Evolutionary conservation across 2,797 vertebrate species (phyloP), one percentile per base, ranked within the genome.

Genomic region (Remorina albescens): DNA sequence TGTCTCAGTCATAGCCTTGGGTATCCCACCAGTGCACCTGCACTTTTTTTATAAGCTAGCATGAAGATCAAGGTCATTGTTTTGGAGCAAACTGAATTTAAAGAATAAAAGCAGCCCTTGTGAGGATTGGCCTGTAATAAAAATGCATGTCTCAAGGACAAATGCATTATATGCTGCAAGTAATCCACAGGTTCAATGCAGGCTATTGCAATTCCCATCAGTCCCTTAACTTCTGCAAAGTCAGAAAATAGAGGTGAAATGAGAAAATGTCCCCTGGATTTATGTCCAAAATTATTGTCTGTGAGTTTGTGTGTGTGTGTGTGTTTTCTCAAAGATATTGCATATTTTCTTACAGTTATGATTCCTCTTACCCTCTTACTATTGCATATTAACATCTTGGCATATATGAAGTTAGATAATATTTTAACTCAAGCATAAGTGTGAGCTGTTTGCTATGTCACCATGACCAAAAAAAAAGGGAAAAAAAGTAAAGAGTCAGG

Each of bases 191-290:
- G 42, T 68, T 84, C 76, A 68, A 13, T 44, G 41, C 71, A 69
- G 49, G 54, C 76, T 75, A 71, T 74, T 88, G 66, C 61, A 74
- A 47, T 81, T 90, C 70, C 76, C 86, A 76, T 86, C 81, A 74
- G 60, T 70, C 74, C 37, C 61, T 53, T 70, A 74, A 78, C 74
- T 84, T 79, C 71, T 75, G 74, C 67, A 86, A 85, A 83, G 71
- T 70, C 2, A 16, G 84, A 80, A 84, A 71, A 75, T 68, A 62
- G 26, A 74, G 76, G 51, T 65, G 72, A 76, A 79, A 74, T 8
- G 47, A 63, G 67, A 85, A 88, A 86, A 82, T 18, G 55, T 64
- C 59, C 62, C 63, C 46, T 44, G 67, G 69, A 77, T 87, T 82
- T 82, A 82, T 80, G 65, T 39, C 41, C n/a, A 16, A 49, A 65